A percentile compares a stretch with the other conserved stretches of the same genome.
phyloP scores from a whole-genome alignment of 1,140 invertebrate species.

The Aphis craccivora region DNA sequence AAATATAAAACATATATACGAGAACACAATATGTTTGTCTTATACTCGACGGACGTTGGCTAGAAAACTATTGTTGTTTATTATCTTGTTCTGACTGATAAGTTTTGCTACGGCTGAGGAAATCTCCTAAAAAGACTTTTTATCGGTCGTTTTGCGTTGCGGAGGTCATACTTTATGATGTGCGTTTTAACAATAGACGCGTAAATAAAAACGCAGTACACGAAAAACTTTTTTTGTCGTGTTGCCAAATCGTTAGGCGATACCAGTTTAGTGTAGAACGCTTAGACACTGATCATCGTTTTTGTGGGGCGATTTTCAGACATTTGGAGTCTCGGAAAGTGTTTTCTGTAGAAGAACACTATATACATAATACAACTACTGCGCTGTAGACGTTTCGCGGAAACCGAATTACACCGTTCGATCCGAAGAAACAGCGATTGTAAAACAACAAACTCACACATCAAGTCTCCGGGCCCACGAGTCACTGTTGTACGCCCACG shows the following conservation, averaged over 20 bases:
- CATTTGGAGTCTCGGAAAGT: not conserved
- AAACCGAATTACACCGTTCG: not conserved
- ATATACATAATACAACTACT: not conserved
- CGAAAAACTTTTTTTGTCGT: not conserved
- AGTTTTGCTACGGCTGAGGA: not conserved
- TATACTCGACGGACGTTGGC: not conserved
- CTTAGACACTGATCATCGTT: not conserved
- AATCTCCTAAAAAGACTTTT: not conserved
- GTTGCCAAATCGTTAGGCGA: not conserved
- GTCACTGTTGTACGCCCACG: not conserved
- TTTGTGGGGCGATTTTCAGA: not conserved
- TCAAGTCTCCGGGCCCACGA: not conserved
- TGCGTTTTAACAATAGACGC: not conserved
- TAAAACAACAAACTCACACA: not conserved
- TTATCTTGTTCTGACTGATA: not conserved
- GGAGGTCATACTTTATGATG: not conserved
- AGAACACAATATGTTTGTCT: not conserved
- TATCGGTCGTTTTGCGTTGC: not conserved
- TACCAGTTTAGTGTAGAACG: not conserved
- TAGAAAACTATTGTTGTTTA: not conserved
- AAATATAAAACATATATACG: not conserved
- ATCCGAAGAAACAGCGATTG: not conserved
- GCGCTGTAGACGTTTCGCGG: not conserved
- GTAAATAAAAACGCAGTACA: not conserved
- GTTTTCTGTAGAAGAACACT: not conserved